Conservation (phyloP, 2,797 vertebrate species). For the Diceros bicornis region DNA sequence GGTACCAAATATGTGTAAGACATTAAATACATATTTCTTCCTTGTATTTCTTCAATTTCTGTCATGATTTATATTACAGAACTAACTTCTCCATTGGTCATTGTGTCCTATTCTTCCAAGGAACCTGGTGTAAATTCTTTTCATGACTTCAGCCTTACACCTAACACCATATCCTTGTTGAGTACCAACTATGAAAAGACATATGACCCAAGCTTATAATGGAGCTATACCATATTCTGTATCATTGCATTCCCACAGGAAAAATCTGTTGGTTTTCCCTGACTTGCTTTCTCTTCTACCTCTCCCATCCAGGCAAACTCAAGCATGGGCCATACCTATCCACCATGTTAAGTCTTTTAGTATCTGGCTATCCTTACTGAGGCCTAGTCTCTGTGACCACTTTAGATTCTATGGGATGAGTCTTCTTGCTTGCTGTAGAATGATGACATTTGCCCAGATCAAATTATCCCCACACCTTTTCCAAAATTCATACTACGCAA, state of each 20-base stretch:
- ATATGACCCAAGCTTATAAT: neutral
- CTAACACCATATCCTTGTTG: neutral
- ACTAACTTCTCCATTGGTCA: neutral
- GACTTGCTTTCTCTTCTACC: neutral
- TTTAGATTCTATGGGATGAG: neutral
- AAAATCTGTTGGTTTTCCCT: neutral
- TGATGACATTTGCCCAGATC: neutral
- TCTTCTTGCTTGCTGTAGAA: neutral
- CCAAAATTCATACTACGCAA: neutral
- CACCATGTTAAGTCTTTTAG: neutral
- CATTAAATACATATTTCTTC: neutral
- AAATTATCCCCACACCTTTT: neutral
- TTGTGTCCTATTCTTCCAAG: neutral
- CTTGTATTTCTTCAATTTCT: neutral
- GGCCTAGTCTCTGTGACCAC: neutral
- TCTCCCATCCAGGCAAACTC: neutral
- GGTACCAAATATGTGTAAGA: neutral
- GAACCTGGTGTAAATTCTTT: neutral
- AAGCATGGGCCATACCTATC: too few relatives aligned
- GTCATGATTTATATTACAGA: neutral
- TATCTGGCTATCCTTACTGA: neutral
- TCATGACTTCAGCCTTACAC: neutral
- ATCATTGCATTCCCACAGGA: neutral
- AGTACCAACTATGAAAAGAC: neutral
- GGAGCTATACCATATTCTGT: neutral